Conservation (phyloP, 2,113 vertebrate species). For the Microtus ochrogaster region DNA sequence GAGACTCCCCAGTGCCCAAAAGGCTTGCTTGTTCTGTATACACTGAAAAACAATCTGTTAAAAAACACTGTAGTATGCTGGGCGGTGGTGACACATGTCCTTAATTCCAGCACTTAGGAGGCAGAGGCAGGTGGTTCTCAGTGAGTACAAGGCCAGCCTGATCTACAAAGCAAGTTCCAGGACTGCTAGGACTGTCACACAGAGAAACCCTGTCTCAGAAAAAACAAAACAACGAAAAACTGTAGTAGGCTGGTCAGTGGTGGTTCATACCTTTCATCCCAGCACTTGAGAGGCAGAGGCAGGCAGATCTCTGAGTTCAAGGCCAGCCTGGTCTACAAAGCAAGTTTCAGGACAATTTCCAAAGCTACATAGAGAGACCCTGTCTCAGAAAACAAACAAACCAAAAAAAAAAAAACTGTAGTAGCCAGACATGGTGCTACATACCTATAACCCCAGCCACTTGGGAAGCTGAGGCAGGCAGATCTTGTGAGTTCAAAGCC, state of each 20-base stretch:
- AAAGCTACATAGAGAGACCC: neutral
- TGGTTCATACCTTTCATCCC: neutral
- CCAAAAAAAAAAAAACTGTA: neutral
- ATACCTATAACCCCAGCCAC: neutral
- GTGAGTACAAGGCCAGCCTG: neutral
- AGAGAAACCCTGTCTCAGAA: too few relatives aligned
- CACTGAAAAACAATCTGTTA: neutral
- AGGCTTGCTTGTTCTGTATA: neutral
- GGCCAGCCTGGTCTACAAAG: neutral
- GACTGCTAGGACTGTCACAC: neutral
- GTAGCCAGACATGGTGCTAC: neutral
- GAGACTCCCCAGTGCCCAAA: neutral
- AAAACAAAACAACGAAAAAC: too few relatives aligned
- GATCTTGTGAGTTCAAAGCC: neutral
- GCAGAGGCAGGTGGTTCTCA: neutral
- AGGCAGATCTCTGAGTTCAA: neutral
- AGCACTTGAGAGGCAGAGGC: neutral
- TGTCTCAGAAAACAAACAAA: neutral
- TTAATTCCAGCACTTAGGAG: neutral
- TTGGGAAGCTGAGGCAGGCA: neutral
- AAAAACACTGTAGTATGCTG: neutral
- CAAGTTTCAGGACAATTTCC: neutral
- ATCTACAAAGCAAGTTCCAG: neutral
- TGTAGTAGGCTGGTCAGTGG: too few relatives aligned
- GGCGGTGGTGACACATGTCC: too few relatives aligned